Conservation (phyloP, 2,113 vertebrate species). For the Pelecanus crispus region DNA sequence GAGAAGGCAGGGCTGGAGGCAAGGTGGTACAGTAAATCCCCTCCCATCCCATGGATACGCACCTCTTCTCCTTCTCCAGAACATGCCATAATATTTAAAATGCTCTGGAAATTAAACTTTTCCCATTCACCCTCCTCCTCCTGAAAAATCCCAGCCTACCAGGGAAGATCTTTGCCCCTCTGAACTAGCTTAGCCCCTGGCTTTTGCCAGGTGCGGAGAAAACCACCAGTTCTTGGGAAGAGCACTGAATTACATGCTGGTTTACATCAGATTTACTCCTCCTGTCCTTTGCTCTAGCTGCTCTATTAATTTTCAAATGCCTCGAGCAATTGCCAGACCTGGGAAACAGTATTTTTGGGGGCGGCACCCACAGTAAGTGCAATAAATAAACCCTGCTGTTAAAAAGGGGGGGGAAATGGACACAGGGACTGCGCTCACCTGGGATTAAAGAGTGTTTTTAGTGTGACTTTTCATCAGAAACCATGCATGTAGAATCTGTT, state of each 20-base stretch:
- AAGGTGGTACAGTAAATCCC: neutral
- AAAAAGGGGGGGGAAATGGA: neutral
- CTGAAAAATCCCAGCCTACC: conserved; percentile 3
- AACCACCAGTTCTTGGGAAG: conserved; percentile 31
- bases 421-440: neutral
- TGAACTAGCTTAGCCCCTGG: conserved; percentile 12
- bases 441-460: neutral
- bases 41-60: neutral
- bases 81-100: neutral
- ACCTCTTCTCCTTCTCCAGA: neutral
- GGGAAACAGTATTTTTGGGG: conserved; percentile 2
- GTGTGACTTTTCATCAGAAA: neutral
- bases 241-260: conserved; percentile 27
- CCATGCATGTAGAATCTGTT: fast-evolving
- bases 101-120: neutral
- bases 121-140: neutral
- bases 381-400: neutral
- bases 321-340: neutral
- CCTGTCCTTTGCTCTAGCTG: conserved; percentile 33
- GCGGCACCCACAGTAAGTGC: neutral
- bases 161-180: neutral
- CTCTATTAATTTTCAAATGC: conserved; percentile 42
- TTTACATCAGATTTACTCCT: conserved; percentile 63
- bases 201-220: conserved; percentile 16
- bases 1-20: neutral